Base-by-base conservation (phyloP, 2,113 vertebrate genomes). In the Etia nguti region DNA sequence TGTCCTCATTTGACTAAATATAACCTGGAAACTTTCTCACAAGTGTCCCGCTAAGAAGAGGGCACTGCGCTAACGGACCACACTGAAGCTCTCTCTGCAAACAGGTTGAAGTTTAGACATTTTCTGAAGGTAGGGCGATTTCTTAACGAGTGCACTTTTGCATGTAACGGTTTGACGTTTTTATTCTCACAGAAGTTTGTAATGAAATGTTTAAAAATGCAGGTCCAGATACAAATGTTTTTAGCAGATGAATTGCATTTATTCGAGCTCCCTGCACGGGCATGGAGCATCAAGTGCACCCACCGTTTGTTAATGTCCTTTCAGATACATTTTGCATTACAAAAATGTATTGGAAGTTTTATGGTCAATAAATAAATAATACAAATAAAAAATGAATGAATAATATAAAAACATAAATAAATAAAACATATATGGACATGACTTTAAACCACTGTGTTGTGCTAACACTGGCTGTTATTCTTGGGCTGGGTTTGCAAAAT, bases 1-100 rank as follows among this genome's bases (percentile, higher is more conserved):
- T 75, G 88, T 84, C 86, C 79, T 81, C 60, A 31, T 85, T 85
- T 8, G 82, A 81, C 89, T 88, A 89, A 90, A 92, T 90, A 95
- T 92, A 94, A 90, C 88, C 46, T 50, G 16, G 70, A 29, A 48
- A 50, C 70, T 81, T 73, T 86, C 8, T 22, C 22, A n/a, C n/a
- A 46, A 50, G 43, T 31, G 82, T 10, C 13, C 43, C 56, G 60
- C 38, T 13, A n/a, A 29, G 81, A 80, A 54, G 84, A 82, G 65
- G n/a, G 22, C 73, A 73, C 81, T 31, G n/a, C 7, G 73, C 85
- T 87, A 65, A 77, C 4, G 52, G 46, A 15, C 22, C 70, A 56
- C 80, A 38, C 83, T 85, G 81, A 92, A 57, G 87, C 56, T 55
- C 18, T 57, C 29, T 10, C 41, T 43, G 81, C 60, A 65, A 85